Percentiles rank a stretch among this genome's conserved stretches.
Evolutionary conservation across 2,113 vertebrate species (phyloP).

Genomic region (Protomyctophum bolini): DNA sequence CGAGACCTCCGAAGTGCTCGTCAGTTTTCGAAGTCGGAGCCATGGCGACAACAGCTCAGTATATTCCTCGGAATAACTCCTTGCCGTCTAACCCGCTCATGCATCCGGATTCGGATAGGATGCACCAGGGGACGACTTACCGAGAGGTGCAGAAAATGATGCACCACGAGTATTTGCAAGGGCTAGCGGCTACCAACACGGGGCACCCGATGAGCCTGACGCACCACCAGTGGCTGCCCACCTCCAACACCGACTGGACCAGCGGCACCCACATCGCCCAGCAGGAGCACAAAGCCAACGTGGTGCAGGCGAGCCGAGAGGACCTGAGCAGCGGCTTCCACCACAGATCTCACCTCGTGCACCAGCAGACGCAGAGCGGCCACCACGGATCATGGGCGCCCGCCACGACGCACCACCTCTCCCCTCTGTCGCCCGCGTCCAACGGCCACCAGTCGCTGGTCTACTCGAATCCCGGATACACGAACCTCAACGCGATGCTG

Average conservation of each 20-base stretch:
- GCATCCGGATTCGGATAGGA: conserved; percentile 92
- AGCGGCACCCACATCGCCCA: conserved; percentile 87
- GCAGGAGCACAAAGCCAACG: conserved; percentile 86
- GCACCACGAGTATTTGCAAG: conserved; percentile 96
- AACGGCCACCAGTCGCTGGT: conserved; percentile 90
- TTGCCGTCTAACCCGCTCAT: conserved; percentile 89
- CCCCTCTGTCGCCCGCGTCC: conserved; percentile 89
- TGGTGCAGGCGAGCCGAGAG: conserved; percentile 83
- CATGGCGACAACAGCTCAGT: conserved; percentile 96
- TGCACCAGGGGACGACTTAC: conserved; percentile 94
- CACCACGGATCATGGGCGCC: conserved; percentile 91
- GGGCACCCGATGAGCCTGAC: conserved; percentile 93
- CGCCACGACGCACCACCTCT: conserved; percentile 87
- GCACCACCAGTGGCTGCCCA: conserved; percentile 95
- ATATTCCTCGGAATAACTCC: conserved; percentile 91
- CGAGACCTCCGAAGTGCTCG: conserved; percentile 80
- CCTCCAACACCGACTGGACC: conserved; percentile 88
- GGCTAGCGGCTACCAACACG: conserved; percentile 90
- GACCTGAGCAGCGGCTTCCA: conserved; percentile 88
- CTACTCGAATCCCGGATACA: conserved; percentile 91
- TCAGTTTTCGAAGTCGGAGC: conserved; percentile 87
- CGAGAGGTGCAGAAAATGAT: conserved; percentile 99
- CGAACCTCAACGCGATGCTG: conserved; percentile 89
- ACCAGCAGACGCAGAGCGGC: conserved; percentile 84
- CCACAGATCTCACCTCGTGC: conserved; percentile 89